Evolutionary conservation across 2,797 vertebrate genomes (phyloP), one percentile per base, ranked within the genome.

Genomic region (Limnodromus scolopaceus): DNA sequence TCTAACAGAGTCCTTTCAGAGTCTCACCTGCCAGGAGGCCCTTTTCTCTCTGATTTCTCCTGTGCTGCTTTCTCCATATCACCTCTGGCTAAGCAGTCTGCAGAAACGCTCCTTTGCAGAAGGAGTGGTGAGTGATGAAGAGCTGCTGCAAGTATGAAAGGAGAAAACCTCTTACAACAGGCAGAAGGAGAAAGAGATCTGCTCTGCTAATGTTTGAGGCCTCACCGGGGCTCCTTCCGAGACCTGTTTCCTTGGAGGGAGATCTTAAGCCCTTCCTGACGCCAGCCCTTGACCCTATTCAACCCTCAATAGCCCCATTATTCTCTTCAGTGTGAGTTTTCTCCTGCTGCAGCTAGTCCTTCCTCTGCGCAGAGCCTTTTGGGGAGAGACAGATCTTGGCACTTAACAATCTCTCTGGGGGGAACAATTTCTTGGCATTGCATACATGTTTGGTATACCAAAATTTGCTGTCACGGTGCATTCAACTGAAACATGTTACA

Each of bases 51-150:
- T 3, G 0, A 19, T 23, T 63, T 28, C 48, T 70, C 16, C 41
- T 43, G 9, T 43, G 55, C 34, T 41, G 41, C 61, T n/a, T 55
- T n/a, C 61, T n/a, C 16, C 30, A 3, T 2, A 54, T 36, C 22
- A 36, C 22, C 54, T 43, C 16, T 30, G 27, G 18, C 32, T 13
- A 48, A 28, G 11, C 1, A 1, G 10, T 13, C 23, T n/a, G 7
- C 4, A 61, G 68, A 16, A n/a, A 54, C 3, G 16, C 22, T 39
- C 27, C 5, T 65, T 22, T 11, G 41, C 53, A 61, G 34, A 4
- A 2, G 19, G 41, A 5, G 2, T 7, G 66, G 11, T 0, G n/a
- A 49, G n/a, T 5, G 34, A 12, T 5, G 22, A 48, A 54, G 24
- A 32, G 49, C 28, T 7, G 1, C 82, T 91, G 76, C 32, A 36